Conservation (phyloP, 1,140 invertebrate genomes). For the Galendromus occidentalis region DNA sequence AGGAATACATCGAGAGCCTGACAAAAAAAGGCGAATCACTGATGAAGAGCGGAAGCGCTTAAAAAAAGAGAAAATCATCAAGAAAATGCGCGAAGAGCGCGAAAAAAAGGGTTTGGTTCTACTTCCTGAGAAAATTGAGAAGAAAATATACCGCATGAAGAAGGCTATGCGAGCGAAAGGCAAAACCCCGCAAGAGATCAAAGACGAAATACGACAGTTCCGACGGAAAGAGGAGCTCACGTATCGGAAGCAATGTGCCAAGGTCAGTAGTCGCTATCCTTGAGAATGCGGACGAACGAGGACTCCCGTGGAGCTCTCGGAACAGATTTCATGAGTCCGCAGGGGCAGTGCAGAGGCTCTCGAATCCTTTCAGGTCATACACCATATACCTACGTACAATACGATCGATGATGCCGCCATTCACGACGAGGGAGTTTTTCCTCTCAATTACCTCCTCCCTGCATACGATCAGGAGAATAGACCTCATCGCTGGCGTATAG, state of each 20-base stretch:
- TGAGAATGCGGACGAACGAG: too few species aligned
- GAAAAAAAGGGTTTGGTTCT: constrained; percentile 16
- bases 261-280: too few species aligned
- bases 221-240: constrained; percentile 15
- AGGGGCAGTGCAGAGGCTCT: too few species aligned
- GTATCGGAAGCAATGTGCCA: not conserved
- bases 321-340: too few species aligned
- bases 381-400: too few species aligned
- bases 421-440: too few species aligned
- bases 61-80: constrained; percentile 14
- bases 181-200: constrained; percentile 13
- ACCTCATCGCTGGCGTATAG: too few species aligned
- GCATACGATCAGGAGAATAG: too few species aligned
- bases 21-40: not conserved
- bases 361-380: too few species aligned
- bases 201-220: constrained; percentile 14
- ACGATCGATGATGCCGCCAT: too few species aligned
- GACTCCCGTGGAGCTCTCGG: too few species aligned
- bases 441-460: too few species aligned
- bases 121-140: constrained; percentile 15
- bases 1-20: not conserved
- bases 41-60: not conserved
- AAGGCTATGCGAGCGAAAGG: constrained; percentile 13
- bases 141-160: constrained; percentile 16
- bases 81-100: constrained; percentile 11